Evolutionary conservation across 1,140 invertebrate species (phyloP), one percentile per base, ranked within the genome.

Genomic region (Bathynomus jamesi): DNA sequence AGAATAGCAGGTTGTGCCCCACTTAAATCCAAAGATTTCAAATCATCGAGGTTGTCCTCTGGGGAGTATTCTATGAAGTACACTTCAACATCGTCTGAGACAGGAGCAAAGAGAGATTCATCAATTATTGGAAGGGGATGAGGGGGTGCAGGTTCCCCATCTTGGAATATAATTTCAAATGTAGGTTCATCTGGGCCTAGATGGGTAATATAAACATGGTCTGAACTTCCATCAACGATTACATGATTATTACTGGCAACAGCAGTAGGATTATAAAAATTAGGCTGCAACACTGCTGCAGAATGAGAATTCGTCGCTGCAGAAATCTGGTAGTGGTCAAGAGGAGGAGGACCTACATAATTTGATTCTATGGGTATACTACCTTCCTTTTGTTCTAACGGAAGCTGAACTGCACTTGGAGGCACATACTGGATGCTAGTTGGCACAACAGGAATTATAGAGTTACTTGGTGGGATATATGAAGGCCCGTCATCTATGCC

Each of bases 81-180:
- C 21, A 76, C 75, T 30, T 76, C 75, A 11, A 76, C 71, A 32
- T 70, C 69, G 10, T 76, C 75, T 24, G 72, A 64, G 21, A 65
- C 70, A 28, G 70, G 25, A 10, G 66, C 66, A 67, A 65, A 76
- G 29, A 76, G 69, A 13, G 61, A 66, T 25, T 71, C 70, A 31
- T 76, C 75, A 5, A 76, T 73, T 27, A 69, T 60, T 10, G 70
- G 72, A 13, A 69, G 75, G 25, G 72, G 71, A 21, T 66, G 75
- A 40, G 72, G 25, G 17, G 72, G 75, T 0, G 62, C 62, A 11
- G 75, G 75, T 1, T 73, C 75, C 11, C 69, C 75, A 61, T 76
- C 75, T 31, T 76, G 64, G 63, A 76, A 73, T 17, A 76, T 70
- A n/a, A 76, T 76, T 60, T 76, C 75, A 31, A 76, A 73, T 27